phyloP scores from a whole-genome alignment of 2,797 vertebrate genomes.

The Channallabes apus region DNA sequence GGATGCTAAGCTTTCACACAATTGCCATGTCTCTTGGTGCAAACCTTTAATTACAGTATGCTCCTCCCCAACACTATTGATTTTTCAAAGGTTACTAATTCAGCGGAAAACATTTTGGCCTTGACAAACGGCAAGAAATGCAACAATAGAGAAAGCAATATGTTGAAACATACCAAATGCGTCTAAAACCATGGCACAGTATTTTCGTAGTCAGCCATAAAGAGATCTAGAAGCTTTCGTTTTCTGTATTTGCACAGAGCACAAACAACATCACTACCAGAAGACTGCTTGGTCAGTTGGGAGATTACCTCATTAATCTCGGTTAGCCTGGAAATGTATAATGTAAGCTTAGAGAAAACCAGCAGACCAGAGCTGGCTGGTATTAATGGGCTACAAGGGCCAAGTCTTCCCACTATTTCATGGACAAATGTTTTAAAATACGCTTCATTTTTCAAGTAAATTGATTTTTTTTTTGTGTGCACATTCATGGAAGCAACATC shows the following conservation, averaged over 20 bases:
- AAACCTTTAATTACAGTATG: background rate
- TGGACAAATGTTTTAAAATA: background rate
- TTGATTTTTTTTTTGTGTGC: too few species aligned
- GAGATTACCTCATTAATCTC: constrained; percentile 34
- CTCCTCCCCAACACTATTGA: background rate
- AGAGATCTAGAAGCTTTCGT: too few species aligned
- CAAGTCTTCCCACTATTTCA: background rate
- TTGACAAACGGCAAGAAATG: background rate
- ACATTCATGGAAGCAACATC: too few species aligned
- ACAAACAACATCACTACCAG: background rate
- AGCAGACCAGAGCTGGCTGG: background rate
- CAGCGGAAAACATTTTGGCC: constrained; percentile 5
- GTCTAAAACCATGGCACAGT: background rate
- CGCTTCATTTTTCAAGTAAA: too few species aligned
- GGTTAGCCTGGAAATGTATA: constrained; percentile 15
- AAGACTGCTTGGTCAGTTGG: background rate
- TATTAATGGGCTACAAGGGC: background rate
- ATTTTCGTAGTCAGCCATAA: background rate
- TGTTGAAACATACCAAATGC: background rate
- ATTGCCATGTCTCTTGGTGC: background rate
- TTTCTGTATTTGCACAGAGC: constrained; percentile 2
- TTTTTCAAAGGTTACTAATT: constrained; percentile 14
- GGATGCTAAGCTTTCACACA: background rate
- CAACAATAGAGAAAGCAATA: background rate
- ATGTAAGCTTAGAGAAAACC: constrained; percentile 5